Base-by-base conservation (phyloP, 2,113 vertebrate species). In the Cebus imitator region DNA sequence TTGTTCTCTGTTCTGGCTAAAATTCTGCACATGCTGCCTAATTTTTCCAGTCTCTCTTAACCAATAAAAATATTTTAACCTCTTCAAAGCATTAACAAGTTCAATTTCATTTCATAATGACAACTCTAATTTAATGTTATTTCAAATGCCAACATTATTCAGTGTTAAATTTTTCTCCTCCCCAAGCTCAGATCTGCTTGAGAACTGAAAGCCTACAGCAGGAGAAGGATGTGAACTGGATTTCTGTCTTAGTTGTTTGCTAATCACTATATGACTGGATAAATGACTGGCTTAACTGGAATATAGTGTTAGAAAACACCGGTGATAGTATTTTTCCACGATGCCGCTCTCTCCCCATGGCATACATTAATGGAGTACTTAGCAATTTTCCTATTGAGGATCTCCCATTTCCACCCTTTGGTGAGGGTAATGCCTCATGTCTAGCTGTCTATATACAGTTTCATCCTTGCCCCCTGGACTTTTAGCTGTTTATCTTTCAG, bases 61-160 rank as follows among this genome's bases (percentile, higher is more conserved):
- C 45, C 7, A 83, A 58, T 16, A 35, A 78, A 45, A 37, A 57
- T 68, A 0, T 70, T 82, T 58, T 61, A 66, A 78, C 91, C 12
- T 95, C 43, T 82, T 92, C 94, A 89, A 95, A 90, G 75, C 40
- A 92, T 92, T 32, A 70, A 90, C 6, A 90, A 73, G 11, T 87
- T 94, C n/a, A 14, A 45, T 92, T 58, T 86, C 27, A 90, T 58
- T 20, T 93, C 37, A 35, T 94, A 66, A 94, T 79, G 55, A 87
- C 52, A 50, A 89, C 27, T 92, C 72, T 91, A 73, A 1, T 88
- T 21, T 70, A 92, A 37, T 58, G 35, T n/a, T 97, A 91, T 84
- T 75, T 87, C 43, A 70, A 85, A 70, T 76, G 66, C 12, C 55
- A 84, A 76, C 43, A 13, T 85, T 68, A 70, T 18, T 90, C n/a